Evolutionary conservation across 2,888 invertebrate species (phyloP).

Genomic region (Leptinotarsa haldemani): DNA sequence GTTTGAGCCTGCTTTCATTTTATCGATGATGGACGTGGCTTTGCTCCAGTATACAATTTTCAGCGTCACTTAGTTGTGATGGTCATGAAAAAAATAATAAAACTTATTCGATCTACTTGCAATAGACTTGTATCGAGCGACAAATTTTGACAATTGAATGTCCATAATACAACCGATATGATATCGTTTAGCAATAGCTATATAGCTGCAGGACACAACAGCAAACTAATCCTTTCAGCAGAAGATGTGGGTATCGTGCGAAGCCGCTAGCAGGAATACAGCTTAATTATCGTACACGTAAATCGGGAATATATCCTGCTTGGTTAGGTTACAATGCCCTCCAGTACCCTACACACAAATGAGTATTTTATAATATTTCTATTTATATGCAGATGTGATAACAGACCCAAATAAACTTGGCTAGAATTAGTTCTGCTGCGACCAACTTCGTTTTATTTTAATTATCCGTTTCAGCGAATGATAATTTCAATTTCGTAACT

Average conservation of each 20-base stretch:
- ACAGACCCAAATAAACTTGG: constrained; percentile 49
- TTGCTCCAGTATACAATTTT: too few relatives aligned
- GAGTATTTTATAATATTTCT: constrained; percentile 58
- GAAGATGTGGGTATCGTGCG: constrained; percentile 28
- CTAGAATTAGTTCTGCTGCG: constrained; percentile 49
- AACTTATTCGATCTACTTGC: too few relatives aligned
- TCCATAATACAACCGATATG: background rate
- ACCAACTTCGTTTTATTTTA: constrained; percentile 50
- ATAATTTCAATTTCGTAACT: constrained; percentile 27
- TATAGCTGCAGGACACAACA: constrained; percentile 28
- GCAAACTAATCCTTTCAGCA: constrained; percentile 37
- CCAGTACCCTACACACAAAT: constrained; percentile 29
- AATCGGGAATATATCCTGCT: constrained; percentile 23
- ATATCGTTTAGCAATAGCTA: constrained; percentile 20
- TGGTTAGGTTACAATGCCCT: constrained; percentile 34
- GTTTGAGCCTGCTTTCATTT: too few relatives aligned
- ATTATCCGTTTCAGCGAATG: constrained; percentile 43
- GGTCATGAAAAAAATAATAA: too few relatives aligned
- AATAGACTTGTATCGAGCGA: too few relatives aligned
- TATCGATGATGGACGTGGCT: too few relatives aligned
- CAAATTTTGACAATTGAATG: background rate
- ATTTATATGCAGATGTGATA: constrained; percentile 60
- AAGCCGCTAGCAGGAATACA: constrained; percentile 22
- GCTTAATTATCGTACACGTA: constrained; percentile 22
- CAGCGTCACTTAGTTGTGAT: too few relatives aligned